Evolutionary conservation across 2,888 invertebrate genomes (phyloP).

Genomic region (Cheilosia soror): DNA sequence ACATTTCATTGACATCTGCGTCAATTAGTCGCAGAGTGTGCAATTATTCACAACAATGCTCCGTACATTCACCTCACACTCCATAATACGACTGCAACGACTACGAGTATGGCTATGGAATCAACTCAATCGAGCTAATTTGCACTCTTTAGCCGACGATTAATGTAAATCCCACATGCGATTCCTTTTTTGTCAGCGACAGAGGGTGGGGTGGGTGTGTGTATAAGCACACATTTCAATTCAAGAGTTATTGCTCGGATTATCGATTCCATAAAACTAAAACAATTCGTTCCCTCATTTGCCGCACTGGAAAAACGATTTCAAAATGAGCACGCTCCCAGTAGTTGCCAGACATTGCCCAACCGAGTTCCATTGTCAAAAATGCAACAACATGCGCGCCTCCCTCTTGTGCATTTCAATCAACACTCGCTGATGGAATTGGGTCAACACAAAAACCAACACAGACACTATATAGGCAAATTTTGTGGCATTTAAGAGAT

Average conservation of each 20-base stretch:
- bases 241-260: too few relatives aligned
- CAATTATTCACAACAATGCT: constrained; percentile 35
- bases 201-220: neutral
- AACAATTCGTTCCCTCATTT: too few relatives aligned
- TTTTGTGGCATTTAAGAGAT: constrained; percentile 47
- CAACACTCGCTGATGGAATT: constrained; percentile 24
- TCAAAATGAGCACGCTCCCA: neutral
- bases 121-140: constrained; percentile 44
- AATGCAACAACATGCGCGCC: neutral
- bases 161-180: constrained; percentile 17
- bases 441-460: constrained; percentile 40
- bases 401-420: constrained; percentile 5
- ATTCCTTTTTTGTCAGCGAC: constrained; percentile 1
- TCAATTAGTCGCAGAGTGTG: constrained; percentile 45
- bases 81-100: constrained; percentile 3
- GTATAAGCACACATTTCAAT: neutral
- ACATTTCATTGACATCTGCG: constrained; percentile 47
- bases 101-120: constrained; percentile 13
- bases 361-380: neutral
- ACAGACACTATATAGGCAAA: neutral
- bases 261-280: too few relatives aligned
- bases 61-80: neutral
- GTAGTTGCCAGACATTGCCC: neutral
- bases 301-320: too few relatives aligned
- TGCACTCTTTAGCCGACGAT: constrained; percentile 22